phyloP scores from a whole-genome alignment of 1,140 invertebrate species.

The Panagrolaimus sp. region DNA sequence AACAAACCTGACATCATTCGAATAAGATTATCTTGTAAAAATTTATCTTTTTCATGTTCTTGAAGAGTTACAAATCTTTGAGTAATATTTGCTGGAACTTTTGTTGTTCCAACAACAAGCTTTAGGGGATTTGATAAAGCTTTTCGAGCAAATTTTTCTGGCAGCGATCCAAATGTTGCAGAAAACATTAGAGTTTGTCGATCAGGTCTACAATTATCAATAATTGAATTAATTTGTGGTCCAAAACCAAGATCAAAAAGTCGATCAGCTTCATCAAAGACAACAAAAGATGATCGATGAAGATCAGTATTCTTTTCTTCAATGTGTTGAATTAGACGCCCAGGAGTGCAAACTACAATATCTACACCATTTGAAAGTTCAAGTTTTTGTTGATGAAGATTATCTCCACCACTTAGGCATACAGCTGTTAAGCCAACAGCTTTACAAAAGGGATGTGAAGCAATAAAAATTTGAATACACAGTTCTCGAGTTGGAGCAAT shows the following conservation, averaged over 20 bases:
- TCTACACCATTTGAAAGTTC: constrained; percentile 45
- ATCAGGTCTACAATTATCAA: constrained; percentile 75
- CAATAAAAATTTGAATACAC: constrained; percentile 57
- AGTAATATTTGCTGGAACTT: neutral
- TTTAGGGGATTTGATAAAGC: neutral
- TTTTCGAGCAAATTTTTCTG: constrained; percentile 10
- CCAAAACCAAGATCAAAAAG: neutral
- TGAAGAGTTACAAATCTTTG: constrained; percentile 7
- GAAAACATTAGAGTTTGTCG: constrained; percentile 92
- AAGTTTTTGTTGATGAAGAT: constrained; percentile 25
- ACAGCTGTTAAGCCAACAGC: constrained; percentile 44
- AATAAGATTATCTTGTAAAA: constrained; percentile 31
- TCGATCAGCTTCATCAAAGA: constrained; percentile 56
- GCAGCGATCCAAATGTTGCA: constrained; percentile 69
- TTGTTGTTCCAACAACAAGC: neutral
- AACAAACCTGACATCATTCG: constrained; percentile 38
- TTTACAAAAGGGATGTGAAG: constrained; percentile 53
- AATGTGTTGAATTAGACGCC: constrained; percentile 68
- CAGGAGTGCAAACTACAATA: constrained; percentile 86
- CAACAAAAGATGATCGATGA: constrained; percentile 42
- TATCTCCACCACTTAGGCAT: constrained; percentile 40
- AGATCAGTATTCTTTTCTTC: constrained; percentile 44
- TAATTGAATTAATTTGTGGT: constrained; percentile 77
- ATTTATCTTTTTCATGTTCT: constrained; percentile 9
- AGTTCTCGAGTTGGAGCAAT: constrained; percentile 57